Percentiles rank a stretch among this genome's conserved stretches.
phyloP scores from a whole-genome alignment of 2,888 invertebrate species.

The Halictus quadricinctus region DNA sequence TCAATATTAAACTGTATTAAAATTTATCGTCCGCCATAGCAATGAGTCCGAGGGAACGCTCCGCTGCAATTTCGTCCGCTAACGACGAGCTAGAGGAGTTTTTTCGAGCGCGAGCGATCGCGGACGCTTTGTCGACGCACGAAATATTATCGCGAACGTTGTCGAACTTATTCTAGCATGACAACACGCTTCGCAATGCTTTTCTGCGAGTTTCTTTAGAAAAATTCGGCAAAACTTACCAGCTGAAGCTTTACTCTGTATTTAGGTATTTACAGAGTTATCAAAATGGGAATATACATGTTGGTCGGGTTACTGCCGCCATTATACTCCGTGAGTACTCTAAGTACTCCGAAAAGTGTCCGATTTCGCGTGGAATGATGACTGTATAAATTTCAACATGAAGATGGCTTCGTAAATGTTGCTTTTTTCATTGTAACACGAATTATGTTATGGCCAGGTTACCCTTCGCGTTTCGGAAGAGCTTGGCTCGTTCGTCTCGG shows the following conservation, averaged over 20 bases:
- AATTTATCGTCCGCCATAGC: neutral
- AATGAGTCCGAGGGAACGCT: neutral
- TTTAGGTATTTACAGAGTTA: too few species aligned
- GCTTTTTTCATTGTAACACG: neutral
- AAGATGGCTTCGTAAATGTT: neutral
- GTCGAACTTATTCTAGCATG: too few species aligned
- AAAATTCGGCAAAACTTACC: too few species aligned
- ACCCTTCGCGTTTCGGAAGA: neutral
- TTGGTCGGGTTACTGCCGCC: too few species aligned
- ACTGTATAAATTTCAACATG: neutral
- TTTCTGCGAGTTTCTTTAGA: too few species aligned
- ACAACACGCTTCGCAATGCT: too few species aligned
- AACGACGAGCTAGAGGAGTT: neutral
- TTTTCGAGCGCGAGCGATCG: neutral
- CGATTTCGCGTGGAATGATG: too few species aligned
- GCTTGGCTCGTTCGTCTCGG: neutral
- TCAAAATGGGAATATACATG: too few species aligned
- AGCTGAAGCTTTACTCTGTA: too few species aligned
- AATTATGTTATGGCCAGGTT: neutral
- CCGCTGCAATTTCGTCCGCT: neutral
- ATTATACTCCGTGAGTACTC: too few species aligned
- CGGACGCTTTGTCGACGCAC: neutral
- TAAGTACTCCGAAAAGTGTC: too few species aligned
- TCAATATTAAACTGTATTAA: conserved; percentile 10
- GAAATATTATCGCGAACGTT: too few species aligned